Evolutionary conservation across 2,797 vertebrate species (phyloP).

Genomic region (Bradypodion ventrale): DNA sequence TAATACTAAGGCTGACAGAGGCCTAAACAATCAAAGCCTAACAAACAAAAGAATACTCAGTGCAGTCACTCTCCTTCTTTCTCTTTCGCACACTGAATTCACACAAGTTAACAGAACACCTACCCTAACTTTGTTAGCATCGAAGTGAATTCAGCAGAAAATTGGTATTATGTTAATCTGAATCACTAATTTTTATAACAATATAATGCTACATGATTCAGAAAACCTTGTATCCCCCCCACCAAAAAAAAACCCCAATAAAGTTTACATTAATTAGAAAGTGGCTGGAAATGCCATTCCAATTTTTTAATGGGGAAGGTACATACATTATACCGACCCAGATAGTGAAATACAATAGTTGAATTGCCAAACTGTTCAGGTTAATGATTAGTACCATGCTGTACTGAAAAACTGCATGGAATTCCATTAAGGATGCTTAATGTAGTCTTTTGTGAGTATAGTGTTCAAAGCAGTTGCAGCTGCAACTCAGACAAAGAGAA

Average conservation of each 20-base stretch:
- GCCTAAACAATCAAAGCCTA: too few species aligned
- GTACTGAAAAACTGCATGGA: conserved; percentile 20
- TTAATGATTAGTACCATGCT: conserved; percentile 17
- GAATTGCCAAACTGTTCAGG: conserved; percentile 18
- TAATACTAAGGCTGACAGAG: too few species aligned
- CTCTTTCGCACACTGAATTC: too few species aligned
- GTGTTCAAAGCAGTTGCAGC: conserved; percentile 29
- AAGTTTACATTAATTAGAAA: neutral
- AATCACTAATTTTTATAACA: neutral
- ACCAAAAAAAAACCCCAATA: conserved; percentile 25
- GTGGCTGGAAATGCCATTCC: neutral
- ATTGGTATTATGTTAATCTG: too few species aligned
- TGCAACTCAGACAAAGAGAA: conserved; percentile 16
- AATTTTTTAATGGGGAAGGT: neutral
- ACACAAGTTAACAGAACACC: too few species aligned
- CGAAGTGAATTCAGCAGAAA: too few species aligned
- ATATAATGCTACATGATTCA: neutral
- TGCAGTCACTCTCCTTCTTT: too few species aligned
- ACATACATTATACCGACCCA: neutral
- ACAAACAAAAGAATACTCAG: too few species aligned
- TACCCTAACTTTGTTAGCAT: too few species aligned
- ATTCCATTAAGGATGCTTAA: neutral
- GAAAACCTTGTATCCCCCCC: neutral
- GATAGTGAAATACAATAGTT: conserved; percentile 26
- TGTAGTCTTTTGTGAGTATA: conserved; percentile 21